Evolutionary conservation across 2,113 vertebrate genomes (phyloP), one percentile per base, ranked within the genome.

Genomic region (Podarcis muralis): DNA sequence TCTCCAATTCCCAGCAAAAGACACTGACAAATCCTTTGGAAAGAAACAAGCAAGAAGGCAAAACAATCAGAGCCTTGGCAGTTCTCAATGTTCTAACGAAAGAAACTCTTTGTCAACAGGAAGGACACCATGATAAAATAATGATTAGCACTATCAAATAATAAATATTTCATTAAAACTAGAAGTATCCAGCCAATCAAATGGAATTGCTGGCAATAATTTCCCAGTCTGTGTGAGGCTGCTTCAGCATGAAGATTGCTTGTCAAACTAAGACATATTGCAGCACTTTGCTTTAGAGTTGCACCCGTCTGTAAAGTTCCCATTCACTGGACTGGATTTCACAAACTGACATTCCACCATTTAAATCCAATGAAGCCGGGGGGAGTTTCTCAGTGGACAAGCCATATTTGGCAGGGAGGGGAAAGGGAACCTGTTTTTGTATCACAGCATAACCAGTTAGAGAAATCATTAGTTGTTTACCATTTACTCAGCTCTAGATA

Each of bases 241-340:
- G 72, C 71, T 30, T 1, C 18, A 80, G 22, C 20, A 30, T 66
- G 43, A 25, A 48, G 18, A 66, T 59, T 1, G 0, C 35, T 75
- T 12, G 89, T 77, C 1, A 87, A 59, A 90, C 59, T 23, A 78
- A 57, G 74, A 69, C 0, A 7, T 71, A 59, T 79, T 8, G 91
- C 3, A 30, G 72, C 0, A 3, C 53, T 53, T 77, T 6, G 89
- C 3, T 8, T 74, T 5, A 6, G 30, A n/a, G 37, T 88, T 82
- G 75, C 25, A 89, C 89, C 3, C 81, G 27, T 85, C 30, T 37
- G 83, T 83, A 90, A 93, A 85, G 43, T 92, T 59, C 75, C 25
- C 92, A 6, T 75, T 32, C 80, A n/a, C 25, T 57, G 83, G 23
- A 71, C 90, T 72, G 18, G 27, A 43, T 87, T 93, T 16, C 40